Conservation (phyloP, 2,113 vertebrate species). For the Nasalis larvatus region DNA sequence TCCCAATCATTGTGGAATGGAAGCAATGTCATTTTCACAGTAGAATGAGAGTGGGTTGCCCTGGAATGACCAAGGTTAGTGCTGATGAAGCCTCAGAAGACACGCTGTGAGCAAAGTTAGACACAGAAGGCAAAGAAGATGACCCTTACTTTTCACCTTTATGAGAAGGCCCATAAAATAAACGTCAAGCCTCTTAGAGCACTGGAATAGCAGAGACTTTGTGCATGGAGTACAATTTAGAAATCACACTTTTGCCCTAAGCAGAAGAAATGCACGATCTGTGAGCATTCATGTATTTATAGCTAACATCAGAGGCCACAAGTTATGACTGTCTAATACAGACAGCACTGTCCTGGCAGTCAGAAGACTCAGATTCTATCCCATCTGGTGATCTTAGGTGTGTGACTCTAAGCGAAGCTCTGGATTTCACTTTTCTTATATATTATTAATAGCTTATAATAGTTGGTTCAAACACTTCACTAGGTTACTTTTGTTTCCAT, state of each 20-base stretch:
- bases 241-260: background rate
- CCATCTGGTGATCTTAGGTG: background rate
- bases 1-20: conserved; percentile 32
- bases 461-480: background rate
- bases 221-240: background rate
- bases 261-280: background rate
- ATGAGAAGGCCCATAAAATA: background rate
- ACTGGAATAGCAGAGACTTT: background rate
- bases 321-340: background rate
- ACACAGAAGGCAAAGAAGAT: background rate
- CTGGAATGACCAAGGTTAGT: background rate
- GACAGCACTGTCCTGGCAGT: background rate
- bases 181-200: no score
- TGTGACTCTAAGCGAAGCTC: background rate
- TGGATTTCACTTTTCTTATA: background rate
- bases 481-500: background rate
- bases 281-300: background rate
- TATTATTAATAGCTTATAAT: background rate
- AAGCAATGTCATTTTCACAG: conserved; percentile 15
- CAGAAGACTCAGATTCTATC: background rate
- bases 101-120: background rate
- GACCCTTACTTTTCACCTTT: background rate
- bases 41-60: conserved; percentile 27
- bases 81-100: background rate
- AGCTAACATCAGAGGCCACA: background rate